Conservation (phyloP, 2,797 vertebrate genomes). For the Antennarius maculatus region DNA sequence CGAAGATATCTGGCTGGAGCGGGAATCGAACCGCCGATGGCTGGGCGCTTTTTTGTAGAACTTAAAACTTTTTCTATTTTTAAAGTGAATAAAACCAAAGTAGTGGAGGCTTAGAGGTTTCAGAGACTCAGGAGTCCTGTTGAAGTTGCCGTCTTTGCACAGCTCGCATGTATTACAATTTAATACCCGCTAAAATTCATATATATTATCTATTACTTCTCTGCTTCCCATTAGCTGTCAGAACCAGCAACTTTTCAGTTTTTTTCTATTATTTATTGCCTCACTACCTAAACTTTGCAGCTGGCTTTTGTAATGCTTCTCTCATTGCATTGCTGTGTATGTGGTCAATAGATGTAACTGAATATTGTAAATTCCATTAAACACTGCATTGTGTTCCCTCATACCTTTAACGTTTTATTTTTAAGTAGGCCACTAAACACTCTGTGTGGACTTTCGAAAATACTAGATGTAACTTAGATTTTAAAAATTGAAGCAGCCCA, state of each 20-base stretch:
- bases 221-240: not conserved
- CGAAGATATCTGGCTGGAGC: too few species aligned
- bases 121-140: too few species aligned
- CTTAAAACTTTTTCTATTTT: too few species aligned
- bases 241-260: not conserved
- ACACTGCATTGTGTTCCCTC: not conserved
- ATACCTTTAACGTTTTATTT: not conserved
- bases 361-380: not conserved
- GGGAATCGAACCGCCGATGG: too few species aligned
- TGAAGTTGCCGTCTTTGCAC: too few species aligned
- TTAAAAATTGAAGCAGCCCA: conserved; percentile 44
- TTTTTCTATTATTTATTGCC: not conserved
- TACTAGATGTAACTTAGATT: conserved; percentile 29
- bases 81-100: too few species aligned
- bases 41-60: too few species aligned
- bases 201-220: not conserved
- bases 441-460: conserved; percentile 17
- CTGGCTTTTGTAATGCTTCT: not conserved
- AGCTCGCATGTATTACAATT: too few species aligned
- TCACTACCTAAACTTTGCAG: not conserved
- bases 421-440: not conserved
- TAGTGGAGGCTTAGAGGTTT: too few species aligned
- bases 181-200: too few species aligned
- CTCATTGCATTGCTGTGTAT: not conserved
- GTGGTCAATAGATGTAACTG: not conserved